A percentile compares a stretch with the other conserved stretches of the same genome.
Evolutionary conservation across 2,113 vertebrate genomes (phyloP).

Genomic region (Tachysurus fulvidraco): DNA sequence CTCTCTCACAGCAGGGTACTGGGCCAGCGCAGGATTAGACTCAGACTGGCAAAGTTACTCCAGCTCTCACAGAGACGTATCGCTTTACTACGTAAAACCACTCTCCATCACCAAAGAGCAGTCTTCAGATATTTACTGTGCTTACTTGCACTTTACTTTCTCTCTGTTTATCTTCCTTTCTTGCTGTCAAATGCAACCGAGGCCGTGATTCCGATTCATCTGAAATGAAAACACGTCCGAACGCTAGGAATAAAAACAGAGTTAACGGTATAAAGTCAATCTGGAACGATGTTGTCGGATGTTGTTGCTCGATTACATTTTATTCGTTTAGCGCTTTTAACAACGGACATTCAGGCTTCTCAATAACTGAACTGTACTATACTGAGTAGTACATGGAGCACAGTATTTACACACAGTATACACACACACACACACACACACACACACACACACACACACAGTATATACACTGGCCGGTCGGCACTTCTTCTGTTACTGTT

Average conservation of each 20-base stretch:
- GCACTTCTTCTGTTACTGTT: too few relatives aligned
- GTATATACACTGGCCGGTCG: too few relatives aligned
- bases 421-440: too few relatives aligned
- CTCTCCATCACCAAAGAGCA: not conserved
- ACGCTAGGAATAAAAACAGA: not conserved
- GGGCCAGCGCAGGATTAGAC: slow-evolving; percentile 37
- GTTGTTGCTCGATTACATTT: too few relatives aligned
- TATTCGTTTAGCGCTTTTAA: too few relatives aligned
- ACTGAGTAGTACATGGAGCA: too few relatives aligned
- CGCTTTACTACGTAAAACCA: not conserved
- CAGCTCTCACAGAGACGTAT: not conserved
- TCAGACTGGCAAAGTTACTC: slow-evolving; percentile 23
- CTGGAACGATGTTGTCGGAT: too few relatives aligned
- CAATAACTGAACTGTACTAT: too few relatives aligned
- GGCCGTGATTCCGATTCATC: not conserved
- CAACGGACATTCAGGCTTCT: too few relatives aligned
- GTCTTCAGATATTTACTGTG: not conserved
- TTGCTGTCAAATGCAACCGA: not conserved
- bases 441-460: too few relatives aligned
- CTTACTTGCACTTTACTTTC: not conserved
- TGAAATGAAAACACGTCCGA: not conserved
- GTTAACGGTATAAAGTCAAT: not conserved
- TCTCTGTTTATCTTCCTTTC: not conserved
- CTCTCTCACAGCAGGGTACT: slow-evolving; percentile 43
- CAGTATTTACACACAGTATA: too few relatives aligned